A percentile compares a stretch with the other conserved stretches of the same genome.
These are phyloP conservation scores for Noctua janthe DNA, from an alignment of 2,888 invertebrate species.

Conservation along the genomic window DNA sequence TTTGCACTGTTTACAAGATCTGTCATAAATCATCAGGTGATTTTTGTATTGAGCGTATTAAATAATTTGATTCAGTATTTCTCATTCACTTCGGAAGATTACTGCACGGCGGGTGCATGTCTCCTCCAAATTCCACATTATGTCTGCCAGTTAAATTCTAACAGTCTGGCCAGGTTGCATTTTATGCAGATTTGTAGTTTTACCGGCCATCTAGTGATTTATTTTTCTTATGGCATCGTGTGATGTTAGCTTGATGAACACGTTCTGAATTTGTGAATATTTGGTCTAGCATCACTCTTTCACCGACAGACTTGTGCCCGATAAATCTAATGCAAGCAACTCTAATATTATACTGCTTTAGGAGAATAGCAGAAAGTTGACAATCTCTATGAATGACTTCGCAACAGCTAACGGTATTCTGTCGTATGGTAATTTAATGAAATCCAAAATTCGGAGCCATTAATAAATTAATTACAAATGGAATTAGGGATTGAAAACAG, in stretches of 20 bases:
- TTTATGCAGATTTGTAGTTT: background rate
- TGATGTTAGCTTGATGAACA: background rate
- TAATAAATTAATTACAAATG: background rate
- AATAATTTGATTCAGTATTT: background rate
- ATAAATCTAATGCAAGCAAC: background rate
- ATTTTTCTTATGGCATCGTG: background rate
- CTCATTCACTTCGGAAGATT: background rate
- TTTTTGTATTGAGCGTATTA: background rate
- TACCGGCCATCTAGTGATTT: background rate
- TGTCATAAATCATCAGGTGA: background rate
- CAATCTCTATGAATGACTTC: background rate
- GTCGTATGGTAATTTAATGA: background rate
- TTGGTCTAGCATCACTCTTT: background rate
- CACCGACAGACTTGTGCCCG: background rate
- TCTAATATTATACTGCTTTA: background rate
- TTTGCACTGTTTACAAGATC: slow-evolving; percentile 17
- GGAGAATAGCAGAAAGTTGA: background rate
- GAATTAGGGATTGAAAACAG: slow-evolving; percentile 9
- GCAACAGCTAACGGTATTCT: background rate
- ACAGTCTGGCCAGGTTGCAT: background rate
- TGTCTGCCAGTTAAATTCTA: background rate
- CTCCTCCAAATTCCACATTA: background rate
- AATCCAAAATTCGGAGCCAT: background rate
- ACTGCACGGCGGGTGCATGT: background rate
- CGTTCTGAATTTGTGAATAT: background rate